Evolutionary conservation across 2,797 vertebrate species (phyloP).

Genomic region (Buceros bicornis): DNA sequence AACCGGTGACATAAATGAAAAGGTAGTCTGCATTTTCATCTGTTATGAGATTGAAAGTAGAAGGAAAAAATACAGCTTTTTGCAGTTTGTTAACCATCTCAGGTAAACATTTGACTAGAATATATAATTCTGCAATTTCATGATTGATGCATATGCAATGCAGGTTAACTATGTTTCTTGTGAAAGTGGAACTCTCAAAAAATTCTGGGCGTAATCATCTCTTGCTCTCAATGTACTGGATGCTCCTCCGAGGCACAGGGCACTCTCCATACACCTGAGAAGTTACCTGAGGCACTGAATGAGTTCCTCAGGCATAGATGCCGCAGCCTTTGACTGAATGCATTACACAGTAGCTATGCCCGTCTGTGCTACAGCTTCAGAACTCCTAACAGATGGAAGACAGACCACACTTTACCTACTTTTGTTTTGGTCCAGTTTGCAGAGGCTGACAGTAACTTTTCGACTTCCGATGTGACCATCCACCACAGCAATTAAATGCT

Average conservation of each 20-base stretch:
- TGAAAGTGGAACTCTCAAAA: neutral
- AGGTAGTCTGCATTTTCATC: neutral
- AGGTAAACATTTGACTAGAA: neutral
- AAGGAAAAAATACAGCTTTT: neutral
- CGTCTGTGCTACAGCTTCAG: neutral
- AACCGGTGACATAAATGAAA: neutral
- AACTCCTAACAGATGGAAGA: neutral
- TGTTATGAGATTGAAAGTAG: neutral
- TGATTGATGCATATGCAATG: neutral
- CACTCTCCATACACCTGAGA: neutral
- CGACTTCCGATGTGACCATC: neutral
- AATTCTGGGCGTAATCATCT: neutral
- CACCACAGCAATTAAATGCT: neutral
- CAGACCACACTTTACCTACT: neutral
- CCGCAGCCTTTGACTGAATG: neutral
- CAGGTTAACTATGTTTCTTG: neutral
- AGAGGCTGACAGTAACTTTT: neutral
- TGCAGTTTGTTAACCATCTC: neutral
- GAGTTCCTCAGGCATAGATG: neutral
- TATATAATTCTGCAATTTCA: neutral
- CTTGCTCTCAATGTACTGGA: neutral
- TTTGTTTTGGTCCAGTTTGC: neutral
- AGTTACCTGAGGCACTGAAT: neutral
- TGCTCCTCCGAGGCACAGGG: neutral
- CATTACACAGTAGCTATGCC: neutral